Evolutionary conservation across 53 echinoderm and acorn worm genomes (phyloP), one percentile per base, ranked within the genome.

Genomic region (Crossaster papposus): DNA sequence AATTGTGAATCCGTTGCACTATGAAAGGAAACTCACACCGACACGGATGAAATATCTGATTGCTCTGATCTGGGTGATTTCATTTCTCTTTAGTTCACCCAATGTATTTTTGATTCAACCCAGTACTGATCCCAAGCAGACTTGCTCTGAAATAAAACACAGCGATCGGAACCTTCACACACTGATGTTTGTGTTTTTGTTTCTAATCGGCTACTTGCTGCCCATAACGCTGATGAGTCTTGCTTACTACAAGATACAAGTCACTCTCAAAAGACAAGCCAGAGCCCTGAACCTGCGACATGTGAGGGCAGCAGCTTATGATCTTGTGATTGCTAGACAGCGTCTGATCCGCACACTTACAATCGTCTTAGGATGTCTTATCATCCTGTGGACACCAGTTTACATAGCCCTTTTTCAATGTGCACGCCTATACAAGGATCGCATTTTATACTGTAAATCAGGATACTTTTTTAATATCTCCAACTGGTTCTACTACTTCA

Each of bases 171-270:
- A 11, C 51, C 3, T 50, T 51, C n/a, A 15, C 28, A 14, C 58
- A 2, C 18, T 80, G n/a, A n/a, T 23, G 30, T 53, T 55, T 20
- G 54, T 20, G 4, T 80, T 14, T 20, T 55, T 30, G 20, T 54
- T 80, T 80, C 58, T 80, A 7, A 12, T 28, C 17, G 3, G 4
- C 18, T 80, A 80, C 80, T 6, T 55, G 34, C 23, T 81, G 23
- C 81, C 81, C 11, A 22, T 81, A n/a, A 28, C 30, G 2, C 22
- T 17, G 24, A 72, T 72, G 85, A 29, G 53, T 31, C 53, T 51
- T 52, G 85, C 85, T 30, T 85, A 72, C 72, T 85, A 51, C 33
- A 85, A 72, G 29, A 85, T 85, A 14, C 63, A 76, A 55, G 63
- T 35, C 14, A 81, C 81, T 34, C 64, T 81, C 33, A 81, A 36